Evolutionary conservation across 2,113 vertebrate species (phyloP).

Genomic region (Boulengeromyrus knoepffleri): DNA sequence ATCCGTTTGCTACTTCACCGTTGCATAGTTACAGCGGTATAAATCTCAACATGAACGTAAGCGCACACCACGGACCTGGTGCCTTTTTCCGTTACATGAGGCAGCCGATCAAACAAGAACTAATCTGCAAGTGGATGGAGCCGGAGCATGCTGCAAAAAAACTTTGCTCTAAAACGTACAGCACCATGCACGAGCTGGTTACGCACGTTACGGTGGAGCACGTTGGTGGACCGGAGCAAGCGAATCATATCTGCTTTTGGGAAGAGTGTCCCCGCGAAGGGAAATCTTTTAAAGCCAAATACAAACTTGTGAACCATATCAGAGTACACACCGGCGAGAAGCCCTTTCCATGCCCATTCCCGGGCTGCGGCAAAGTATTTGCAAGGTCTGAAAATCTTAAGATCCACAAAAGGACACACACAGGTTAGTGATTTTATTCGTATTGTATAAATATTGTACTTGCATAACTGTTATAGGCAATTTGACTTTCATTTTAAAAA

Average conservation of each 20-base stretch:
- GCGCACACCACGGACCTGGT: slow-evolving; percentile 81
- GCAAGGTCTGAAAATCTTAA: slow-evolving; percentile 98
- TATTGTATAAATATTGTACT: not conserved
- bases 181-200: slow-evolving; percentile 96
- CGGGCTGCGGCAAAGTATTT: slow-evolving; percentile 97
- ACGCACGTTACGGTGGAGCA: slow-evolving; percentile 98
- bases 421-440: slow-evolving; percentile 75
- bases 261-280: slow-evolving; percentile 97
- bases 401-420: slow-evolving; percentile 99
- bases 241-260: slow-evolving; percentile 96
- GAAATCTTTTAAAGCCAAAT: slow-evolving; percentile 99
- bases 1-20: slow-evolving; percentile 81
- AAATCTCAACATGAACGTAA: slow-evolving; percentile 85
- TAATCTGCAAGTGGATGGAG: slow-evolving; percentile 96
- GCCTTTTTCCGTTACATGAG: slow-evolving; percentile 98
- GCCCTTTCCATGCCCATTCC: slow-evolving; percentile 96
- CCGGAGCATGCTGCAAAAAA: slow-evolving; percentile 73
- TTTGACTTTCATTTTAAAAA: not conserved
- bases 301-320: slow-evolving; percentile 99
- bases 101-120: slow-evolving; percentile 96
- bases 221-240: slow-evolving; percentile 96
- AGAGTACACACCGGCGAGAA: slow-evolving; percentile 98
- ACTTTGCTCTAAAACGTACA: slow-evolving; percentile 95
- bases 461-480: not conserved
- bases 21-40: slow-evolving; percentile 83